A percentile compares a stretch with the other conserved stretches of the same genome.
These are phyloP conservation scores for Nothoprocta pentlandii DNA, from an alignment of 2,113 vertebrate genomes.

Conservation along the genomic window DNA sequence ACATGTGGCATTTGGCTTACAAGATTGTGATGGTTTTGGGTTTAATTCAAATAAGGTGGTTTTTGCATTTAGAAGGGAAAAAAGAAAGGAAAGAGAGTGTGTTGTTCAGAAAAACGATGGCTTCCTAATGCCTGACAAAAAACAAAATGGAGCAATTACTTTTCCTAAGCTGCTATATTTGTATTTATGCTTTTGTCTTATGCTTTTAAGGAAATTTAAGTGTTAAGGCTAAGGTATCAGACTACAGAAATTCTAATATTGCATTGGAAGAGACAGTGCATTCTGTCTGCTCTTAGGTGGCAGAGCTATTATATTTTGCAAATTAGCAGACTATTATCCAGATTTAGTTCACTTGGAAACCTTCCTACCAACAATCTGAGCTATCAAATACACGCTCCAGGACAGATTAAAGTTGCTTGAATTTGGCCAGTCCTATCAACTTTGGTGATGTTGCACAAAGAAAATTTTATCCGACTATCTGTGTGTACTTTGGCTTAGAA, in stretches of 20 bases:
- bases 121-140: neutral
- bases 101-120: neutral
- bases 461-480: neutral
- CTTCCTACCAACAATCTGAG: neutral
- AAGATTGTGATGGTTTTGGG: neutral
- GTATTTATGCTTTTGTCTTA: too few relatives aligned
- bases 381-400: neutral
- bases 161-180: neutral
- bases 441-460: neutral
- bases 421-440: neutral
- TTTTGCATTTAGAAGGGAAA: neutral
- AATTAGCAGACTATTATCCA: neutral
- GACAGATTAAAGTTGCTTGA: neutral
- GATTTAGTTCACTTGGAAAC: neutral
- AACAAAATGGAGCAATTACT: neutral
- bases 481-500: conserved; percentile 41
- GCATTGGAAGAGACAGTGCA: neutral
- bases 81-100: neutral
- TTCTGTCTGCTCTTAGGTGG: neutral
- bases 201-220: neutral
- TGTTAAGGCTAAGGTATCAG: neutral
- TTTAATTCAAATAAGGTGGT: neutral
- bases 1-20: neutral
- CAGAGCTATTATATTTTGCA: neutral
- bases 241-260: neutral